Evolutionary conservation across 1,140 invertebrate species (phyloP).

Genomic region (Cherax quadricarinatus): DNA sequence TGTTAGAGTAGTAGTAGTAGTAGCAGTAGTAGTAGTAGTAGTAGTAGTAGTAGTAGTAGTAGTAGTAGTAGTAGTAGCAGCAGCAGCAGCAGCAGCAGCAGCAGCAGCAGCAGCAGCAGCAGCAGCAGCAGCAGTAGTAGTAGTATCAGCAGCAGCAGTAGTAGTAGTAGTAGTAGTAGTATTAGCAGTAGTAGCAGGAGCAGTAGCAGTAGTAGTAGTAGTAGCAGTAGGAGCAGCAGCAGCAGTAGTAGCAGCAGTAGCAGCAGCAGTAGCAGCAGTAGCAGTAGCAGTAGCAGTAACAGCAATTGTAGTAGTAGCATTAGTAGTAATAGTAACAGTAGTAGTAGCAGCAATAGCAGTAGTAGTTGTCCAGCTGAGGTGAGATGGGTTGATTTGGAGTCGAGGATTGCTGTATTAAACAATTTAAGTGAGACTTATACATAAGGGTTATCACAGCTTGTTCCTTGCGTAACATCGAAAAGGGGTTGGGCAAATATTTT

Average conservation of each 20-base stretch:
- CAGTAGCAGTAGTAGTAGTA: not conserved
- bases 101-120: not conserved
- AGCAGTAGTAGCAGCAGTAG: constrained; percentile 31
- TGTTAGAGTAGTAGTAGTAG: not conserved
- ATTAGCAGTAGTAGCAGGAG: not conserved
- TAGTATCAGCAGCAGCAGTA: not conserved
- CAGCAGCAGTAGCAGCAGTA: not conserved
- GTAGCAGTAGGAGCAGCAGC: constrained; percentile 34
- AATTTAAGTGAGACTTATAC: no score
- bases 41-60: not conserved
- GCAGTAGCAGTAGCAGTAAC: not conserved
- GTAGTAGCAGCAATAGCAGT: not conserved
- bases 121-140: not conserved
- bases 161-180: not conserved
- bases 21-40: not conserved
- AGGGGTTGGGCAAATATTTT: no score
- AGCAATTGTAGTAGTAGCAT: not conserved
- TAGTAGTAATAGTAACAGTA: not conserved
- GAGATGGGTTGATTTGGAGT: no score
- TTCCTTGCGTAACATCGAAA: no score
- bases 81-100: not conserved
- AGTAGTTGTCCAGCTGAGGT: not conserved
- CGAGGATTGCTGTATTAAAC: no score
- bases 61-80: not conserved
- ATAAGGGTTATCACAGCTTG: no score